These are phyloP conservation scores for Crocallis elinguaria DNA, from an alignment of 2,888 invertebrate species.

Conservation along the genomic window DNA sequence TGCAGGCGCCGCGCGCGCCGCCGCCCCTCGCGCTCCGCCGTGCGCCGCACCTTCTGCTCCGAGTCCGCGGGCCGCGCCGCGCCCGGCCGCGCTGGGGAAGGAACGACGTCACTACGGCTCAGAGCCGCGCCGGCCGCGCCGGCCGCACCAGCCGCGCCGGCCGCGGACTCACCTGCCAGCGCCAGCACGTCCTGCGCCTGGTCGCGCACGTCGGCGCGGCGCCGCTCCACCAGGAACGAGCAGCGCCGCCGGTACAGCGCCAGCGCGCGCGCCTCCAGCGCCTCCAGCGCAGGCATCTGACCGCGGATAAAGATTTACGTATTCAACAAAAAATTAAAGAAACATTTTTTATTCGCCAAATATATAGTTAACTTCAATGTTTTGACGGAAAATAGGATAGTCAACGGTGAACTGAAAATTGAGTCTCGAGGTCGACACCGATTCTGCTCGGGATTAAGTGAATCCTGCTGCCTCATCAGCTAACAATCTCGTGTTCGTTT, in stretches of 20 bases:
- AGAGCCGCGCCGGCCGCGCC: not conserved
- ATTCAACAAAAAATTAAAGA: too few species aligned
- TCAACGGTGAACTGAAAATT: too few species aligned
- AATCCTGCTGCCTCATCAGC: too few species aligned
- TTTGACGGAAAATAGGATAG: too few species aligned
- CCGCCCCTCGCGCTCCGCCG: slow-evolving; percentile 96
- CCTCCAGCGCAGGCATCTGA: slow-evolving; percentile 89
- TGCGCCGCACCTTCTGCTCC: slow-evolving; percentile 90
- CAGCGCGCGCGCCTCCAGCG: slow-evolving; percentile 92
- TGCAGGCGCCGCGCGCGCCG: slow-evolving; percentile 93
- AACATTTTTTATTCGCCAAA: too few species aligned
- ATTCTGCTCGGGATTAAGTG: too few species aligned
- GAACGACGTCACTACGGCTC: not conserved
- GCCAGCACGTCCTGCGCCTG: slow-evolving; percentile 96
- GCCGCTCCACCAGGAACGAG: slow-evolving; percentile 90
- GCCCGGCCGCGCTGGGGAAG: slow-evolving; percentile 55
- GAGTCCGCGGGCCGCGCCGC: slow-evolving; percentile 54
- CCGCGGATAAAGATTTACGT: too few species aligned
- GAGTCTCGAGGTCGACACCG: too few species aligned
- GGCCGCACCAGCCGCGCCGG: not conserved
- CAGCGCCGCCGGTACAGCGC: slow-evolving; percentile 89
- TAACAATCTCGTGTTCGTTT: too few species aligned
- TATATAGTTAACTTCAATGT: too few species aligned
- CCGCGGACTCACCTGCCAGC: slow-evolving; percentile 79
- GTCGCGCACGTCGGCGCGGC: slow-evolving; percentile 96